Evolutionary conservation across 2,113 vertebrate species (phyloP), one percentile per base, ranked within the genome.

Genomic region (Brachyhypopomus occidentalis): DNA sequence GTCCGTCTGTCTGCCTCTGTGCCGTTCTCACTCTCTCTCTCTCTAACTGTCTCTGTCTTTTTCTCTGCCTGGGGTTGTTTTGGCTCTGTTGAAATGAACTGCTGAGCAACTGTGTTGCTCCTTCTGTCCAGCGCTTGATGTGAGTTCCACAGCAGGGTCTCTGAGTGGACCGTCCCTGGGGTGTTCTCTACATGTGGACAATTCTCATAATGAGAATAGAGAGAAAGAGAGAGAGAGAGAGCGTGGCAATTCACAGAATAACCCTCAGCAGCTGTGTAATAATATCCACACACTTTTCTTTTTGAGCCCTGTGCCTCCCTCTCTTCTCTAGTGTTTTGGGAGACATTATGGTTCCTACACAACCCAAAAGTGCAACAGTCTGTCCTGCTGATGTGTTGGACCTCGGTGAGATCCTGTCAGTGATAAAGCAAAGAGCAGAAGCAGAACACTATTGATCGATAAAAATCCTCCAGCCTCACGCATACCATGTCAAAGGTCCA

Each of bases 381-480:
- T 75, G 36, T 55, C 56, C 71, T 67, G 58, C 80, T 76, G 81
- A 72, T 75, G 25, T 73, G 48, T 36, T 11, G 25, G 64, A 77
- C 66, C 78, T 80, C 72, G 45, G 3, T 41, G 25, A 56, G 70
- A 64, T 12, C 45, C 16, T 1, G 17, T 17, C 36, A 22, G 36
- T 48, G 67, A 77, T 84, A 78, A 78, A 84, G 71, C 82, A 60
- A 22, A 83, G 70, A 73, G 67, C 62, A 69, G 25, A 34, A 52
- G 62, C 72, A 75, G 52, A 67, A 83, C 74, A 85, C 56, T 48
- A 78, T 70, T 72, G 80, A 80, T 85, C 81, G 77, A 85, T 86
- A 81, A 74, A 83, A 75, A 72, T 84, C 78, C 48, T 77, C 62
- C 12, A 62, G 67, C 67, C 78, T 81, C 83, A 80, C 45, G 58